Evolutionary conservation across 2,888 invertebrate species (phyloP).

Genomic region (Andrena bicolor): DNA sequence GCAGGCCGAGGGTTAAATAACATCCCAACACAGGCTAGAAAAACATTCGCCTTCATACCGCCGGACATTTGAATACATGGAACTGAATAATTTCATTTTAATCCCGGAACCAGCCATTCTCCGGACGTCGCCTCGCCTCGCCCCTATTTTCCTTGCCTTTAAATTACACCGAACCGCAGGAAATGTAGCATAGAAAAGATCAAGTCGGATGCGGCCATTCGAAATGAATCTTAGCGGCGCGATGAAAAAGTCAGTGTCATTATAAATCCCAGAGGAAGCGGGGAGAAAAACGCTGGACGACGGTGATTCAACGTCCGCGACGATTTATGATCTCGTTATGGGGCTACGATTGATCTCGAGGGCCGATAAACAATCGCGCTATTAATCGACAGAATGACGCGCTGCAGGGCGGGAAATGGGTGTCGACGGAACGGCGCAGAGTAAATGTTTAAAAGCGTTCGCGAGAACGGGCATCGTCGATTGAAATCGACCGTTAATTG

Average conservation of each 20-base stretch:
- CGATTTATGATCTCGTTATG: constrained; percentile 2
- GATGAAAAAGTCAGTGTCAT: neutral
- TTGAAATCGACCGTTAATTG: constrained; percentile 47
- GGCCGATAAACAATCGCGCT: neutral
- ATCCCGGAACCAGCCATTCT: constrained; percentile 32
- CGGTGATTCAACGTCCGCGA: neutral
- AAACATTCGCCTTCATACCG: constrained; percentile 59
- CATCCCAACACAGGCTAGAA: constrained; percentile 45
- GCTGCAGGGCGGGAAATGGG: neutral
- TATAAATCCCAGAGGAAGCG: neutral
- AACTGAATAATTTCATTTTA: constrained; percentile 66
- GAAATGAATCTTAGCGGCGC: constrained; percentile 8
- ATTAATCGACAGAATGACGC: neutral
- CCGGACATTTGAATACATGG: constrained; percentile 63
- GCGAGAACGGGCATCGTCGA: constrained; percentile 10
- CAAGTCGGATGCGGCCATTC: neutral
- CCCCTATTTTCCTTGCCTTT: constrained; percentile 12
- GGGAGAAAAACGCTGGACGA: neutral
- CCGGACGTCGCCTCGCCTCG: neutral
- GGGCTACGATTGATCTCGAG: neutral
- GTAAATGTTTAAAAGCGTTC: constrained; percentile 36
- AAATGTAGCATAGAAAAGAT: constrained; percentile 14
- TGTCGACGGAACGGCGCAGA: neutral
- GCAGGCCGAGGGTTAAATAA: constrained; percentile 65
- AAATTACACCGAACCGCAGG: constrained; percentile 6